Evolutionary conservation across 2,113 vertebrate species (phyloP).

Genomic region (Callospermophilus lateralis): DNA sequence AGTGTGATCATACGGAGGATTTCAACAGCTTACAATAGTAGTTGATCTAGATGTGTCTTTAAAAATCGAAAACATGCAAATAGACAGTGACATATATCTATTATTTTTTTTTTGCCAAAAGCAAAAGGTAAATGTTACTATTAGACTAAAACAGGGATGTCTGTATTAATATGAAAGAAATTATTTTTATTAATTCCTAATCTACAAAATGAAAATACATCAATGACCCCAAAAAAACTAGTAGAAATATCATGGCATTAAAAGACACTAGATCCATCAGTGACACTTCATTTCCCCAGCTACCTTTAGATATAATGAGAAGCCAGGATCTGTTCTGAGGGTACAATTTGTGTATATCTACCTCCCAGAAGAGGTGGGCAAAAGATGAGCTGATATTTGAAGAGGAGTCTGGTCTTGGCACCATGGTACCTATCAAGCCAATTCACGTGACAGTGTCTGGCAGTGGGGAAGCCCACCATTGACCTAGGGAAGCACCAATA

Average conservation of each 20-base stretch:
- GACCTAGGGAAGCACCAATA: neutral
- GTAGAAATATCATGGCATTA: neutral
- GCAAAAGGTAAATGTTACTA: neutral
- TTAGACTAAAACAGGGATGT: neutral
- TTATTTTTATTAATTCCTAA: neutral
- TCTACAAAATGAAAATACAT: constrained; percentile 11
- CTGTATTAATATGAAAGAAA: neutral
- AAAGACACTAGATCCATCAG: neutral
- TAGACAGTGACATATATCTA: neutral
- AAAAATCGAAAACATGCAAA: neutral
- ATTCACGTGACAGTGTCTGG: fast-evolving
- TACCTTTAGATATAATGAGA: neutral
- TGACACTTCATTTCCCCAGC: neutral
- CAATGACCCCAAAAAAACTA: neutral
- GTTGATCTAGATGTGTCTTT: neutral
- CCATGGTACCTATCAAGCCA: fast-evolving
- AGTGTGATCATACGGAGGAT: neutral
- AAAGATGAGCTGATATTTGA: neutral
- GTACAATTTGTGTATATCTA: neutral
- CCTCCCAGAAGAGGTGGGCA: neutral
- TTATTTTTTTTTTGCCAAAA: neutral
- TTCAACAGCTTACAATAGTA: neutral
- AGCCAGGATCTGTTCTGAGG: neutral
- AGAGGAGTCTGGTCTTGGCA: neutral
- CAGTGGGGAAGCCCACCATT: neutral